Conservation (phyloP, 2,888 invertebrate species). For the Podabrus alpinus region DNA sequence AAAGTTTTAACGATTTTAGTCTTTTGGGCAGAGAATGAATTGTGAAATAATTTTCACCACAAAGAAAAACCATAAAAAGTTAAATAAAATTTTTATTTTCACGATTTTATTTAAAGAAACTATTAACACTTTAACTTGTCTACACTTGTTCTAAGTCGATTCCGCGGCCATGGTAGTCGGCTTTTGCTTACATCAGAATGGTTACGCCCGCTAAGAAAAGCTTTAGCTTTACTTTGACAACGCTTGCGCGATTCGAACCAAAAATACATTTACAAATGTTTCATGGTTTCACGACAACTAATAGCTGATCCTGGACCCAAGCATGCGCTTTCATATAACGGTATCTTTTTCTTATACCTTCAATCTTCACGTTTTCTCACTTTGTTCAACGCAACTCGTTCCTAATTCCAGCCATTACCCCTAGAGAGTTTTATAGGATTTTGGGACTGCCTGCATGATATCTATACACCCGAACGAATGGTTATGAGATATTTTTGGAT, state of each 20-base stretch:
- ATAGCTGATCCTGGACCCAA: constrained; percentile 33
- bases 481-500: constrained; percentile 47
- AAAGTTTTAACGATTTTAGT: background rate
- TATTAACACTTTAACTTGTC: constrained; percentile 30
- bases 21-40: background rate
- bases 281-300: constrained; percentile 40
- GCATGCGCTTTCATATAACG: constrained; percentile 43
- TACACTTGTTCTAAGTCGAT: constrained; percentile 42
- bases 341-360: constrained; percentile 18
- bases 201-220: constrained; percentile 51
- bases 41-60: background rate
- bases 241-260: constrained; percentile 47
- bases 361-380: constrained; percentile 14
- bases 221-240: constrained; percentile 44
- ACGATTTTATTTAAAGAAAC: constrained; percentile 40
- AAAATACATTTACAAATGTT: constrained; percentile 36
- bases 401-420: constrained; percentile 41
- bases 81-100: constrained; percentile 44
- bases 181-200: constrained; percentile 43
- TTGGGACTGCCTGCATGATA: constrained; percentile 36
- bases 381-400: constrained; percentile 27
- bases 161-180: constrained; percentile 49
- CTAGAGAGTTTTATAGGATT: constrained; percentile 41
- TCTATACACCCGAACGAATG: constrained; percentile 37
- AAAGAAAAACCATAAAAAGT: background rate